Evolutionary conservation across 2,113 vertebrate genomes (phyloP).

Genomic region (Oryzias curvinotus): DNA sequence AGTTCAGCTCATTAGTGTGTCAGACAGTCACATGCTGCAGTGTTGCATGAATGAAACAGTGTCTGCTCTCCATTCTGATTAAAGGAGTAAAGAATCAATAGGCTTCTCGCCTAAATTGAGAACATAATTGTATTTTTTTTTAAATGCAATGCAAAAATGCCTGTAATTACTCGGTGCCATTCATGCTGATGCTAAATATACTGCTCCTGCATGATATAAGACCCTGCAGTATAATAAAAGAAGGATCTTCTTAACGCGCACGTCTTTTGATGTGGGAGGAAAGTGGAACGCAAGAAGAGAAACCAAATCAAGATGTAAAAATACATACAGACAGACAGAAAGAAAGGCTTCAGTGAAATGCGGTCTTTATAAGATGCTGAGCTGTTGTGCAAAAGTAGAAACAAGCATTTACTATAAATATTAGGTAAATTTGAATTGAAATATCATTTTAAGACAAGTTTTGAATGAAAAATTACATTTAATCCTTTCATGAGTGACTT

Average conservation of each 20-base stretch:
- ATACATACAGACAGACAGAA: background rate
- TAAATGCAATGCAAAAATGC: background rate
- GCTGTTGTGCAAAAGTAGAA: background rate
- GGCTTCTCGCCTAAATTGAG: background rate
- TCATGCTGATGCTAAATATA: conserved; percentile 3
- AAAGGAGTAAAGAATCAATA: too few relatives aligned
- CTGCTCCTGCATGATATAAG: background rate
- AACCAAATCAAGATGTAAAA: conserved; percentile 13
- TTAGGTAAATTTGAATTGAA: too few relatives aligned
- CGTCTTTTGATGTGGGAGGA: conserved; percentile 25
- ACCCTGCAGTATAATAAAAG: conserved; percentile 1
- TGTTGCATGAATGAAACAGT: too few relatives aligned
- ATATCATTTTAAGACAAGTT: background rate
- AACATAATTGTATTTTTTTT: background rate
- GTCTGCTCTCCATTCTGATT: too few relatives aligned
- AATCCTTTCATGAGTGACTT: too few relatives aligned
- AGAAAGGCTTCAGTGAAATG: conserved; percentile 8
- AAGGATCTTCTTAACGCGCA: conserved; percentile 1
- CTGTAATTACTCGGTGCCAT: conserved; percentile 6
- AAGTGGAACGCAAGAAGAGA: conserved; percentile 15
- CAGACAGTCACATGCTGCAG: too few relatives aligned
- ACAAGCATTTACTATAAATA: background rate
- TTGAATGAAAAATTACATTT: background rate
- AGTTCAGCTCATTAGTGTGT: too few relatives aligned
- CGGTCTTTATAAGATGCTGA: conserved; percentile 1